Conservation (phyloP, 1,140 invertebrate species). For the Tetraneura akinire region DNA sequence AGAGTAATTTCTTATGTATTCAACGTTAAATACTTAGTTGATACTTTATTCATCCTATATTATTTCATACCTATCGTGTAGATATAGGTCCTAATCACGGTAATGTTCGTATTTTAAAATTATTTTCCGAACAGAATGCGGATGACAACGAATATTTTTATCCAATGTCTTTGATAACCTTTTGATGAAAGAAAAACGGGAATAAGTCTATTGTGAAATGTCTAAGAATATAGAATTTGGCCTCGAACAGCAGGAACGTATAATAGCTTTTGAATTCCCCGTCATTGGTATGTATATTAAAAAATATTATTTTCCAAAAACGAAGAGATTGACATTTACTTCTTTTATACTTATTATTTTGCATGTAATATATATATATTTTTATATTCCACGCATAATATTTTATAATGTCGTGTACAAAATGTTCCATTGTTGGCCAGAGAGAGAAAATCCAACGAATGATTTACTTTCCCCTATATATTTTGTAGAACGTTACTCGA, state of each 20-base stretch:
- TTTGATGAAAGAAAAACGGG: constrained; percentile 23
- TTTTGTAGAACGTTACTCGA: constrained; percentile 2
- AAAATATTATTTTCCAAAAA: constrained; percentile 39
- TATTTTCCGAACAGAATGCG: background rate
- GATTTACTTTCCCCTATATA: background rate
- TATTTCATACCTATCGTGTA: too few relatives aligned
- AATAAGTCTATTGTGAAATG: constrained; percentile 41
- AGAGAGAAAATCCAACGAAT: constrained; percentile 17
- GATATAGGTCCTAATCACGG: constrained; percentile 41
- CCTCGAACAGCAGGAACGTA: background rate
- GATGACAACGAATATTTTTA: constrained; percentile 25
- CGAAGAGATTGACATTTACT: constrained; percentile 22
- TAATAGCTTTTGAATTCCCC: constrained; percentile 43
- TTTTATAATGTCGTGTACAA: constrained; percentile 8
- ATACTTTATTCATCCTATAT: too few relatives aligned
- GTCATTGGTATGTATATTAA: constrained; percentile 37
- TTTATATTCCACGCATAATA: background rate
- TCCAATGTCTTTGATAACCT: constrained; percentile 42
- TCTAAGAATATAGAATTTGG: constrained; percentile 39
- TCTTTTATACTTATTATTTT: background rate
- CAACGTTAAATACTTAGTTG: too few relatives aligned
- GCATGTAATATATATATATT: background rate
- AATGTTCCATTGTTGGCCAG: constrained; percentile 13
- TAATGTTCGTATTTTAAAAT: constrained; percentile 21
- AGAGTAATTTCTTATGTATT: too few relatives aligned